Base-by-base conservation (phyloP, 2,888 invertebrate genomes). In the Agrenia bidenticulata region DNA sequence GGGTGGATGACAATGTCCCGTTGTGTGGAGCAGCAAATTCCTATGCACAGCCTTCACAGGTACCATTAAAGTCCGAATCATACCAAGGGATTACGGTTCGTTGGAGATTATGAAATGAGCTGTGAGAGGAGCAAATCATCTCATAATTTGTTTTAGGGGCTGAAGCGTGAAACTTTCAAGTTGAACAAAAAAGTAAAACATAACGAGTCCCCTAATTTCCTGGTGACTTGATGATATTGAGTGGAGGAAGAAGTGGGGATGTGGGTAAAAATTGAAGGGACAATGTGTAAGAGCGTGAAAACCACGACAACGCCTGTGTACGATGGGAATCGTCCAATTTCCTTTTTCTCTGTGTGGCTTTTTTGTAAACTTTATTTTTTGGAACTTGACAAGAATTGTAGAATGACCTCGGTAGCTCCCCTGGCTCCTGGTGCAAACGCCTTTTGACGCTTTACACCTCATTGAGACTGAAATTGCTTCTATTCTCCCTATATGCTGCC, bases 381-480 rank as follows among this genome's bases (percentile, higher is more conserved):
- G 55, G 45, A 19, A 45, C 45, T 45, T 45, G 45, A 45, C 45
- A 45, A 45, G 45, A n/a, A 45, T 45, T 45, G 7, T 21, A 15
- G 17, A 45, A 45, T 45, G 45, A 45, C 45, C 45, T 45, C 45
- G 15, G 45, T 15, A 45, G 45, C 15, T 45, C 45, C 45, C 21
- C 21, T 21, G n/a, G 21, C 15, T 45, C 13, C 4, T 45, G 21
- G 17, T 45, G 15, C 45, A 56, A 37, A 26, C 61, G 61, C 61
- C 55, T 54, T 61, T 32, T 37, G 56, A 56, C 58, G 51, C 39
- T 68, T 68, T 62, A 68, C 68, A 68, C 64, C 59, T 68, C 68
- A 68, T 68, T 68, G 68, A 65, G 55, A 65, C 59, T 61, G 54
- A 56, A 68, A 65, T 68, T 64, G 63, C 59, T 63, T 42, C 55